These are phyloP conservation scores for Molorchus minor DNA, from an alignment of 2,888 invertebrate species.

Conservation along the genomic window DNA sequence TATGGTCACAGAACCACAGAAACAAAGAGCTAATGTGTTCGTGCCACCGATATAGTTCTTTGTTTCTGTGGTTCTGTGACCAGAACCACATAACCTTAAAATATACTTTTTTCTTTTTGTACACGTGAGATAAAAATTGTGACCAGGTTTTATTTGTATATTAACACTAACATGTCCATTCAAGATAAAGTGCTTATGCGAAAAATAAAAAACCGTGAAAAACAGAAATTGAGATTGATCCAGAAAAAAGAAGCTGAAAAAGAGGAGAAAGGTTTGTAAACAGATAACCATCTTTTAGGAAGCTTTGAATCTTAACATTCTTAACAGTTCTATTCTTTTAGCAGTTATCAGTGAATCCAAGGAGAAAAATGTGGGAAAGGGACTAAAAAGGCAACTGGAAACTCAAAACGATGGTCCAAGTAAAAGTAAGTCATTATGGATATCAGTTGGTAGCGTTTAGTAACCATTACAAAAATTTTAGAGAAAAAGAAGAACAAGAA, in stretches of 20 bases:
- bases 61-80: no score
- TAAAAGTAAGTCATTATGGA: slow-evolving; percentile 40
- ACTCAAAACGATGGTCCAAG: slow-evolving; percentile 50
- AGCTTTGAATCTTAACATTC: neutral
- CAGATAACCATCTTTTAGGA: neutral
- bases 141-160: neutral
- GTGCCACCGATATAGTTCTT: no score
- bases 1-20: no score
- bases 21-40: no score
- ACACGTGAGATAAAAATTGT: no score
- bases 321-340: no score
- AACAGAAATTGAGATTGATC: slow-evolving; percentile 71
- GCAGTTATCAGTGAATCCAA: slow-evolving; percentile 2
- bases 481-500: slow-evolving; percentile 51
- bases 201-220: slow-evolving; percentile 81
- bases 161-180: slow-evolving; percentile 71
- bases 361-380: slow-evolving; percentile 23
- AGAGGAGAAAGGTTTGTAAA: slow-evolving; percentile 48
- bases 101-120: no score
- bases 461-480: slow-evolving; percentile 22
- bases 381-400: slow-evolving; percentile 41
- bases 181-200: slow-evolving; percentile 78
- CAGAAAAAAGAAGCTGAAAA: slow-evolving; percentile 67
- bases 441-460: neutral
- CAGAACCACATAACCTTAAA: no score